Percentiles rank a stretch among this genome's conserved stretches.
phyloP scores from a whole-genome alignment of 2,113 vertebrate genomes.

The Steatornis caripensis region DNA sequence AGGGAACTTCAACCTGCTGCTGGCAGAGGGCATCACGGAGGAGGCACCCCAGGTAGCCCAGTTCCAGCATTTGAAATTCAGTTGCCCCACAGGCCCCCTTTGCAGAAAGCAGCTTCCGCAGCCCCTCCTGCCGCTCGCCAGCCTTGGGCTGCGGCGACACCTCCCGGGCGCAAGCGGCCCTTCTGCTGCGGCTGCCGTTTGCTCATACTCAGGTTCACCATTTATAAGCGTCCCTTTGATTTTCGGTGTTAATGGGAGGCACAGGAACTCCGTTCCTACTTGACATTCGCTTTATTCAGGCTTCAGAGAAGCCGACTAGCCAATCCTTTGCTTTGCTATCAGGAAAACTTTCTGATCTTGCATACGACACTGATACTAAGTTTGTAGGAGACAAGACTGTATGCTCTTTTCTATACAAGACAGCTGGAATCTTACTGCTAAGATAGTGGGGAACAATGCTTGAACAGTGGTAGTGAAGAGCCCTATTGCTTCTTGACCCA shows the following conservation, averaged over 20 bases:
- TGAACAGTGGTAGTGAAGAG: background rate
- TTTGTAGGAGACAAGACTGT: background rate
- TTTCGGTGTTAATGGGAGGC: fast-evolving
- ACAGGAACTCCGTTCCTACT: fast-evolving
- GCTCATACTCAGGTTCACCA: fast-evolving
- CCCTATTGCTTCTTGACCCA: background rate
- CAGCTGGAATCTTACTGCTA: background rate
- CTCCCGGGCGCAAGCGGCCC: conserved; percentile 23
- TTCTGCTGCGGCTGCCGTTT: fast-evolving
- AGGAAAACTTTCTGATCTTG: background rate
- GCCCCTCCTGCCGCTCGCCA: background rate
- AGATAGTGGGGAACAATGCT: background rate
- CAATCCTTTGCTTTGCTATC: background rate
- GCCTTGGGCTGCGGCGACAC: conserved; percentile 66
- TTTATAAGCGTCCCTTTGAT: background rate
- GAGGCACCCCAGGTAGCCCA: fast-evolving
- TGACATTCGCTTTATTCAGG: background rate
- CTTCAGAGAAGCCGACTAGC: background rate
- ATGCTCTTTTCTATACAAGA: background rate
- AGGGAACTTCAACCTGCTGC: background rate
- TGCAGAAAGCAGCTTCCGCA: too few species aligned
- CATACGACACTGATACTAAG: background rate
- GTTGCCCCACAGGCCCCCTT: background rate
- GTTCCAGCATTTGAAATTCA: too few species aligned
- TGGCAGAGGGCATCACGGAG: fast-evolving